These are phyloP conservation scores for Lampris incognitus DNA, from an alignment of 2,113 vertebrate species.

Conservation along the genomic window DNA sequence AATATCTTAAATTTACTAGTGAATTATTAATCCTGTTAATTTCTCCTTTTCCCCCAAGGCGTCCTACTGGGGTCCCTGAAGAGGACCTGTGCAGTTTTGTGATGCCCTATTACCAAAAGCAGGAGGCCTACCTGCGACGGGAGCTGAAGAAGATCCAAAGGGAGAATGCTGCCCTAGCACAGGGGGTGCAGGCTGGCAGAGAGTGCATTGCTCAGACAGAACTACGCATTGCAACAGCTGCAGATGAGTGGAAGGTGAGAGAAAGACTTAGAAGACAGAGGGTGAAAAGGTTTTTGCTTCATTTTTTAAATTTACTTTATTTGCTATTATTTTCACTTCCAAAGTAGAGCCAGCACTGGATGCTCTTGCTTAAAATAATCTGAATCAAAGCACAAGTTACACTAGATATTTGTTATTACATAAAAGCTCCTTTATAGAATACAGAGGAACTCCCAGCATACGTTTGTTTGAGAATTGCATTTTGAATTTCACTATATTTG, in stretches of 20 bases:
- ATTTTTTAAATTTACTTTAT: too few species aligned
- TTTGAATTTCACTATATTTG: too few species aligned
- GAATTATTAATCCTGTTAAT: background rate
- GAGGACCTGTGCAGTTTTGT: conserved; percentile 81
- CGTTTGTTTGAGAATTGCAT: too few species aligned
- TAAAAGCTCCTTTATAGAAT: too few species aligned
- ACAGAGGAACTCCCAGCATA: too few species aligned
- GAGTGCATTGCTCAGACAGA: conserved; percentile 73
- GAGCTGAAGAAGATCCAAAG: conserved; percentile 78
- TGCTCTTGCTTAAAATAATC: too few species aligned
- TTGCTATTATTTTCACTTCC: too few species aligned
- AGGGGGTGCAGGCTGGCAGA: conserved; percentile 75
- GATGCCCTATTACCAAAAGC: conserved; percentile 79
- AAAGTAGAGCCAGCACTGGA: too few species aligned
- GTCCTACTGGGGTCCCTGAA: conserved; percentile 81
- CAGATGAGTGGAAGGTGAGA: conserved; percentile 82
- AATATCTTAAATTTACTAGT: too few species aligned
- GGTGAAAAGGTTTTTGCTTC: too few species aligned
- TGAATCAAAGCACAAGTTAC: too few species aligned
- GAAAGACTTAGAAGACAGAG: background rate
- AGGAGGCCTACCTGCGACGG: conserved; percentile 72
- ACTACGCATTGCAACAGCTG: conserved; percentile 64
- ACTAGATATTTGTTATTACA: too few species aligned
- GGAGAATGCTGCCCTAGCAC: conserved; percentile 76
- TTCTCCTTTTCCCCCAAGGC: conserved; percentile 59